phyloP scores from a whole-genome alignment of 2,113 vertebrate genomes.

The Onychorhynchus coronatus region DNA sequence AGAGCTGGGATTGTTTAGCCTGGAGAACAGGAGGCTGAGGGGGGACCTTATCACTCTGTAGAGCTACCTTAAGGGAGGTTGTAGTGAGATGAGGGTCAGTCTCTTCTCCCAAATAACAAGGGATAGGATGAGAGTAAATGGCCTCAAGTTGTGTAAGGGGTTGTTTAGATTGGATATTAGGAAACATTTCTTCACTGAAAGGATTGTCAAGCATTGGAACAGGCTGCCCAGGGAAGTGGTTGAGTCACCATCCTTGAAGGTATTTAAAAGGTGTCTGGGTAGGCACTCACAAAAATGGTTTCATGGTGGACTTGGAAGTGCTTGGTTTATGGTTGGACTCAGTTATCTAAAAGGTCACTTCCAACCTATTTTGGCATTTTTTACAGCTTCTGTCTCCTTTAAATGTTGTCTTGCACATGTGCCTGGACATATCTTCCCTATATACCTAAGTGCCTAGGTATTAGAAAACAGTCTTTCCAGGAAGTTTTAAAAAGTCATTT shows the following conservation, averaged over 20 bases:
- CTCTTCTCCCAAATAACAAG: neutral
- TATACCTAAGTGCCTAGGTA: neutral
- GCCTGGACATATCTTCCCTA: neutral
- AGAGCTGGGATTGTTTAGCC: neutral
- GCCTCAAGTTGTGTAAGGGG: neutral
- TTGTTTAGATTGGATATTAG: neutral
- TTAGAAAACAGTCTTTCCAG: neutral
- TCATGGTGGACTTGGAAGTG: neutral
- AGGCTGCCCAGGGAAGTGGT: neutral
- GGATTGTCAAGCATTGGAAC: neutral
- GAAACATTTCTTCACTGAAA: neutral
- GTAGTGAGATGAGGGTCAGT: neutral
- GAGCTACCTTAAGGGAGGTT: neutral
- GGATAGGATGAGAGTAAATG: neutral
- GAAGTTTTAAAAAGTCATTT: neutral
- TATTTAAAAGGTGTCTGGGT: neutral
- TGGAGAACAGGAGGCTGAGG: neutral
- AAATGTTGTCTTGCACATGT: neutral
- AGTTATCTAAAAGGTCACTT: neutral
- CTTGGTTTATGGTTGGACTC: neutral
- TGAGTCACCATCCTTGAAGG: neutral
- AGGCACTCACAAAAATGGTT: neutral
- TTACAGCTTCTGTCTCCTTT: neutral
- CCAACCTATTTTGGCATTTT: neutral
- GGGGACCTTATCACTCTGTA: neutral